Percentiles rank a stretch among this genome's conserved stretches.
These are phyloP conservation scores for Synanthedon andrenaeformis DNA, from an alignment of 2,888 invertebrate genomes.

Conservation along the genomic window DNA sequence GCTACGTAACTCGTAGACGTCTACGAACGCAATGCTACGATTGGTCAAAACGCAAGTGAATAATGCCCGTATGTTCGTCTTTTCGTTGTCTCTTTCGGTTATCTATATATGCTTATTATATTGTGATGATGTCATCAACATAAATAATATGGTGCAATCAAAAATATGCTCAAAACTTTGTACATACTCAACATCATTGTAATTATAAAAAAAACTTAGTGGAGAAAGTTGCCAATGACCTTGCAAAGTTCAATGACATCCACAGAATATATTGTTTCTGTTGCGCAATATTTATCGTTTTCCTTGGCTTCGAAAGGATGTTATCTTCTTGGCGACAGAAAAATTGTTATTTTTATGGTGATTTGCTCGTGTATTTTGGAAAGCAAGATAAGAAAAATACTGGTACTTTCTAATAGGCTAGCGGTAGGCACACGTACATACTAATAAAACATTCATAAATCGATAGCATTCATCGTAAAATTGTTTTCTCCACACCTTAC, in stretches of 20 bases:
- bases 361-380: not conserved
- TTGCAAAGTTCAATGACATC: not conserved
- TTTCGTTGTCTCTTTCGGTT: not conserved
- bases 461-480: no score
- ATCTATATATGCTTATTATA: no score
- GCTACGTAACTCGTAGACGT: constrained; percentile 58
- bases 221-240: not conserved
- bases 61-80: not conserved
- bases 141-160: no score
- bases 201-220: no score
- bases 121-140: no score
- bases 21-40: constrained; percentile 41
- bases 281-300: not conserved
- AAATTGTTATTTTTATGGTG: not conserved
- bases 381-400: no score
- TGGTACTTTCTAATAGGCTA: no score
- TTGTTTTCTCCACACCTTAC: no score
- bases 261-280: not conserved
- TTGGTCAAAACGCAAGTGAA: constrained; percentile 20
- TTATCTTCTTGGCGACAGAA: not conserved
- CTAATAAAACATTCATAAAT: no score
- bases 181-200: no score
- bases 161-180: no score
- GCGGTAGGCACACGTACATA: no score
- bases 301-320: not conserved